Base-by-base conservation (phyloP, 2,797 vertebrate species). In the Hoplostethus atlanticus region DNA sequence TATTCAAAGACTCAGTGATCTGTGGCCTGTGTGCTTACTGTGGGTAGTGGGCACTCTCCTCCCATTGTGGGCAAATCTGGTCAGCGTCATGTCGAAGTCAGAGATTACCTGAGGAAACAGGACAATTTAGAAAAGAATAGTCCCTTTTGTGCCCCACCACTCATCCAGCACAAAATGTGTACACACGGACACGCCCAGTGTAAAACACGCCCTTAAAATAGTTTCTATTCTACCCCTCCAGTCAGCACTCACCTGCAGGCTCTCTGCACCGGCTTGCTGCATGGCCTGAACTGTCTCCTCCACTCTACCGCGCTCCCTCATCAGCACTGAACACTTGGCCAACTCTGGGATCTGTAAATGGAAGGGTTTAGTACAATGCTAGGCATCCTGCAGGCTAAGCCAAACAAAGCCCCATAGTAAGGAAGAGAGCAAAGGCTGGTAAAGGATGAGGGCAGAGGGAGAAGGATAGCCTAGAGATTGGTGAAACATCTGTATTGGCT, bases 41-140 rank as follows among this genome's bases (percentile, higher is more conserved):
- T 99, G 87, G 0, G 95, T 96, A 0, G 96, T 96, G 60, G 97
- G 96, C 8, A 96, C 96, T 80, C 95, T 92, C 15, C 81, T 88
- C 66, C 97, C 96, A 0, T 96, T 95, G 87, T 89, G 89, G 4
- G 94, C 91, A 40, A 98, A 98, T 72, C 94, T 95, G 88, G 94
- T 98, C 61, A 98, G 93, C 0, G 97, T 99, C 97, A 96, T 97
- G 87, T 99, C 97, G 21, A 99, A 98, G 91, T 99, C 97, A 10
- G 97, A 97, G 85, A 98, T 96, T 0, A 98, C 94, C 97, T 98
- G 58, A 55, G 66, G 58, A 85, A 57, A 79, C 5, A 71, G 16
- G 6, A 46, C 11, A 2, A 3, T 47, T 56, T 53, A 7, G 15
- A 70, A n/a, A 4, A 31, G 3, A 58, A 44, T 11, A 4, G 17